Evolutionary conservation across 2,113 vertebrate genomes (phyloP).

Genomic region (Forbesichthys agassizii): DNA sequence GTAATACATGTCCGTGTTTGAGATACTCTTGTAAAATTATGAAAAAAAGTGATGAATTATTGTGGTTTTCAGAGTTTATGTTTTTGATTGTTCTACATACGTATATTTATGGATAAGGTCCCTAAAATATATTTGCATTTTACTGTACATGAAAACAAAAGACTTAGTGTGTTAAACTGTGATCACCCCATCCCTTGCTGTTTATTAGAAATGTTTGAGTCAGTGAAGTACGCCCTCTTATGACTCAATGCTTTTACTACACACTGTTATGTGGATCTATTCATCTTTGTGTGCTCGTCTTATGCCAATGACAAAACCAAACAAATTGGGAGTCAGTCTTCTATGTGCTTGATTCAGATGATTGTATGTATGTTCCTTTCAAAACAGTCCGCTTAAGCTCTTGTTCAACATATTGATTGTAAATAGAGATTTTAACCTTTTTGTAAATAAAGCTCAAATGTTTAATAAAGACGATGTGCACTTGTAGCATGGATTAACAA

Average conservation of each 20-base stretch:
- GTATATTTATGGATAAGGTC: too few relatives aligned
- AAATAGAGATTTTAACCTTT: conserved; percentile 63
- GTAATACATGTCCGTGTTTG: conserved; percentile 18
- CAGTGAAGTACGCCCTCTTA: conserved; percentile 48
- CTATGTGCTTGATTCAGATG: conserved; percentile 56
- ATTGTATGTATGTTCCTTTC: conserved; percentile 71
- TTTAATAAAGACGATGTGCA: conserved; percentile 60
- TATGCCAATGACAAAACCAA: neutral
- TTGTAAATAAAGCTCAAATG: conserved; percentile 66
- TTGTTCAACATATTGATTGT: conserved; percentile 44
- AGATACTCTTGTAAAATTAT: neutral
- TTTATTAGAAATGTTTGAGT: conserved; percentile 32
- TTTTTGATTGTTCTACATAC: neutral
- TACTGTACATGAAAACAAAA: too few relatives aligned
- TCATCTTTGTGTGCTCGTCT: conserved; percentile 37
- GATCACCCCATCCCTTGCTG: conserved; percentile 4
- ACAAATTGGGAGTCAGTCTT: conserved; percentile 27
- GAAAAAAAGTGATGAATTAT: neutral
- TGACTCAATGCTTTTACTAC: conserved; percentile 42
- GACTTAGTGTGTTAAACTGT: too few relatives aligned
- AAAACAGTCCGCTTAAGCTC: conserved; percentile 44
- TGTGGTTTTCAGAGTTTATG: neutral
- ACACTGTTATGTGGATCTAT: conserved; percentile 39
- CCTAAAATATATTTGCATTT: too few relatives aligned
- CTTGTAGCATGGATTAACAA: too few relatives aligned